phyloP scores from a whole-genome alignment of 2,888 invertebrate species.

The Synanthedon andrenaeformis region DNA sequence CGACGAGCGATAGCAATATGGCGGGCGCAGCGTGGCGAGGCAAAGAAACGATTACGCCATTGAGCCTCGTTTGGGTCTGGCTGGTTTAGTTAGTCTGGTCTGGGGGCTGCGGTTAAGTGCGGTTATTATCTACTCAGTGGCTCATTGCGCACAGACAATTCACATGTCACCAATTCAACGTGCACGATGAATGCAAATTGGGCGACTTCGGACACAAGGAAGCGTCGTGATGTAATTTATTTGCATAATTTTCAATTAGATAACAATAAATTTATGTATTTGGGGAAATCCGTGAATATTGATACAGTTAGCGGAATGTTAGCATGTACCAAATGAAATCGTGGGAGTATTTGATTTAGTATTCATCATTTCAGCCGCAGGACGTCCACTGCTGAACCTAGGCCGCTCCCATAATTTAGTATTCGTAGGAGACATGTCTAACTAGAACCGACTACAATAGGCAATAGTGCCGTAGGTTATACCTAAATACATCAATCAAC shows the following conservation, averaged over 20 bases:
- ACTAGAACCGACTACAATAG: no score
- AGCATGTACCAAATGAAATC: no score
- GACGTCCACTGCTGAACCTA: not conserved
- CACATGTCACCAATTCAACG: conserved; percentile 13
- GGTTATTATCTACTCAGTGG: conserved; percentile 1
- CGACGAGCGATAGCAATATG: conserved; percentile 25
- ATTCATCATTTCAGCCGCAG: not conserved
- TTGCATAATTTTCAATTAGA: not conserved
- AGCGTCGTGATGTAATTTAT: conserved; percentile 5
- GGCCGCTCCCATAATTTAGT: no score
- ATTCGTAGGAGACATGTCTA: no score
- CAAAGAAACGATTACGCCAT: conserved; percentile 2
- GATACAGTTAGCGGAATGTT: no score
- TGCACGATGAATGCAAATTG: conserved; percentile 1
- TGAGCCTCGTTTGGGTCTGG: not conserved
- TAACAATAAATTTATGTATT: no score
- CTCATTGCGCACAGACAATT: conserved; percentile 4
- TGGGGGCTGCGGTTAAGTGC: not conserved
- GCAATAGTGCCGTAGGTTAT: no score
- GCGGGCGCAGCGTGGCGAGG: conserved; percentile 8
- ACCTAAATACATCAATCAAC: no score
- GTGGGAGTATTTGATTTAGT: not conserved
- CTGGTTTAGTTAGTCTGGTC: not conserved
- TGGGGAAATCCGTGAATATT: no score
- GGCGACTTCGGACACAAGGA: conserved; percentile 1